phyloP scores from a whole-genome alignment of 2,113 vertebrate genomes.

The Pampusana beccarii region DNA sequence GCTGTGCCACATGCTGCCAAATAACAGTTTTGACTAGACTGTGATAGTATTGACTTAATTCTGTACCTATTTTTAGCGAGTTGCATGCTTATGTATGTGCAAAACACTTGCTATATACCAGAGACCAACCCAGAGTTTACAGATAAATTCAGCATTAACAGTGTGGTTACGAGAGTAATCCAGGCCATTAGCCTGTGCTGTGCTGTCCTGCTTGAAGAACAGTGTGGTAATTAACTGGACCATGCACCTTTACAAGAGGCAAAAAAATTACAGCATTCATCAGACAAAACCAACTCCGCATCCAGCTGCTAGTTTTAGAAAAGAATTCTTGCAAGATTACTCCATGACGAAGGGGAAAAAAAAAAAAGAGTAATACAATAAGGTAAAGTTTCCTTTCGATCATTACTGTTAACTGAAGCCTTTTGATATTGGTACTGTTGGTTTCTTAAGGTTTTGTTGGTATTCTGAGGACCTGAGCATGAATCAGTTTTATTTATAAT shows the following conservation, averaged over 20 bases:
- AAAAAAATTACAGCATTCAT: neutral
- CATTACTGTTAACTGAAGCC: neutral
- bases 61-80: neutral
- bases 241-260: neutral
- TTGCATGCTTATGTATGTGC: neutral
- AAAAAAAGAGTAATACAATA: neutral
- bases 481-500: neutral
- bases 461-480: neutral
- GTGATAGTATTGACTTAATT: neutral
- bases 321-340: neutral
- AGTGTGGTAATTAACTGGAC: neutral
- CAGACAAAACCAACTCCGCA: accelerated
- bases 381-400: neutral
- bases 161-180: neutral
- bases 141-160: neutral
- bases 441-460: neutral
- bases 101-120: neutral
- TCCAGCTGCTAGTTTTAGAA: neutral
- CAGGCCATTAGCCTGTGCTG: neutral
- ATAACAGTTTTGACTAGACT: neutral
- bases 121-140: neutral
- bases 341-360: neutral
- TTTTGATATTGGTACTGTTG: neutral
- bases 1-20: neutral
- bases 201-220: neutral